These are phyloP conservation scores for Parotia lawesii DNA, from an alignment of 2,113 vertebrate genomes.

Conservation along the genomic window DNA sequence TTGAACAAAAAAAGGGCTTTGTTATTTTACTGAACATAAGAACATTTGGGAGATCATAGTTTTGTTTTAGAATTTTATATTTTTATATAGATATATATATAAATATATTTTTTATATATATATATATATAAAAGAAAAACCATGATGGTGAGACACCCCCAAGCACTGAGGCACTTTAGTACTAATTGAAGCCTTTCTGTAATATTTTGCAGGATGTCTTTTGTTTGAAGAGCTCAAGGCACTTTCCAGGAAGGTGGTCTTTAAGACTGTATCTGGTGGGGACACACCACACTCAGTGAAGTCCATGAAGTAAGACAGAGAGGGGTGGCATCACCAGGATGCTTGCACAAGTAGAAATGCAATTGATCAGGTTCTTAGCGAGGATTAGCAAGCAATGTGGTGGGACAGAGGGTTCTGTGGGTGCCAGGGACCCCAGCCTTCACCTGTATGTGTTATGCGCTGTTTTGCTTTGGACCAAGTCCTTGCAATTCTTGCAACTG, in stretches of 20 bases:
- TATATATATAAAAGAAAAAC: background rate
- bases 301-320: background rate
- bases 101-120: background rate
- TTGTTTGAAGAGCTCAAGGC: background rate
- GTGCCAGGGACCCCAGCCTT: background rate
- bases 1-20: background rate
- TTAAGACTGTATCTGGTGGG: background rate
- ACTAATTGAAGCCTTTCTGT: background rate
- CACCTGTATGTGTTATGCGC: rapidly evolving
- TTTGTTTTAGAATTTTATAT: background rate
- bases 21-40: background rate
- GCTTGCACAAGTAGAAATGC: background rate
- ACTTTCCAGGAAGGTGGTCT: background rate
- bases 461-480: background rate
- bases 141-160: background rate
- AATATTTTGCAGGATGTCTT: background rate
- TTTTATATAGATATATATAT: too few relatives aligned
- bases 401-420: background rate
- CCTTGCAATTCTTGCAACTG: background rate
- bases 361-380: background rate
- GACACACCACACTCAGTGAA: background rate
- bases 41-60: background rate
- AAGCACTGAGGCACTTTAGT: background rate
- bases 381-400: background rate
- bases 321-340: background rate